Evolutionary conservation across 2,888 invertebrate species (phyloP).

Genomic region (Drosophila glabriapex): DNA sequence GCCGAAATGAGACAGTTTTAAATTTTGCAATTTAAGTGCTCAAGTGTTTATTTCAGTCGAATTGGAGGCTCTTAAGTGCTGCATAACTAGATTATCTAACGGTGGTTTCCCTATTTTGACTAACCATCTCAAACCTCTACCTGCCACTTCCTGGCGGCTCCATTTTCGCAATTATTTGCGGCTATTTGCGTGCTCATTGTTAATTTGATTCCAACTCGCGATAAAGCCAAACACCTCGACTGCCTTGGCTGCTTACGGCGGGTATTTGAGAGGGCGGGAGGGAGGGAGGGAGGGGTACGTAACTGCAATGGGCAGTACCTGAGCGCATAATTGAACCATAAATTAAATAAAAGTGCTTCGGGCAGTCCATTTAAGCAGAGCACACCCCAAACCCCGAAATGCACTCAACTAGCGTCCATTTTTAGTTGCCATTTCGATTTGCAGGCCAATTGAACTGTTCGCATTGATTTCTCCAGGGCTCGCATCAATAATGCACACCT

Average conservation of each 20-base stretch:
- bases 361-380: slow-evolving; percentile 13
- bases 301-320: slow-evolving; percentile 45
- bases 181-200: slow-evolving; percentile 76
- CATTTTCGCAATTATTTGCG: slow-evolving; percentile 57
- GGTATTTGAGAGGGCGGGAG: neutral
- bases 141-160: slow-evolving; percentile 2
- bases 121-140: slow-evolving; percentile 1
- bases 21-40: slow-evolving; percentile 60
- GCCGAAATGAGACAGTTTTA: slow-evolving; percentile 36
- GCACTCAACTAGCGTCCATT: slow-evolving; percentile 41
- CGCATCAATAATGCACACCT: slow-evolving; percentile 50
- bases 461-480: slow-evolving; percentile 26
- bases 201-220: slow-evolving; percentile 71
- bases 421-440: slow-evolving; percentile 37
- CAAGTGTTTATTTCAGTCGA: slow-evolving; percentile 23
- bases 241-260: neutral
- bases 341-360: slow-evolving; percentile 59
- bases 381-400: slow-evolving; percentile 26
- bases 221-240: slow-evolving; percentile 68
- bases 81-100: slow-evolving; percentile 29
- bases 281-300: neutral
- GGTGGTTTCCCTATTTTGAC: slow-evolving; percentile 5
- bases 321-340: slow-evolving; percentile 76
- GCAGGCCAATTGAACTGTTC: slow-evolving; percentile 58
- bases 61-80: slow-evolving; percentile 5